Evolutionary conservation across 1,140 invertebrate species (phyloP), one percentile per base, ranked within the genome.

Genomic region (Nephila pilipes): DNA sequence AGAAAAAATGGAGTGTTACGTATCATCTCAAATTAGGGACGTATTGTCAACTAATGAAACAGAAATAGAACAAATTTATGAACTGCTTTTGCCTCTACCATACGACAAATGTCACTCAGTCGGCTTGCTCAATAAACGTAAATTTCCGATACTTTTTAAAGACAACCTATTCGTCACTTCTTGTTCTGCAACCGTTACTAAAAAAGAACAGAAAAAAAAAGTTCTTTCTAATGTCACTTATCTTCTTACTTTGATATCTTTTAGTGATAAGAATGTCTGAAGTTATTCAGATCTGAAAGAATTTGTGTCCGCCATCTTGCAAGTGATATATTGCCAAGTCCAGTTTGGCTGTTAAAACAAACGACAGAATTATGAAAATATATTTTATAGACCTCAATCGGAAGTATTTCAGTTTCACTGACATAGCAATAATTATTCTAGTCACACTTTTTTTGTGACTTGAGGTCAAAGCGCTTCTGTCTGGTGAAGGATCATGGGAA

Each of bases 301-400:
- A 75, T 75, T 75, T 36, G 69, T 32, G 25, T 29, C 32, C 0
- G 69, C 16, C 69, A 20, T 75, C 16, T 75, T 29, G 32, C 18
- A 60, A 75, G 69, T 75, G 69, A 75, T 36, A 75, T 75, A 75
- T 75, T 29, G 69, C 5, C 10, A 14, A 32, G 69, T 75, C 69
- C 32, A 32, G 5, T 18, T 32, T 36, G 69, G 29, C 32, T 25
- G 29, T 29, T 75, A 36, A 75, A 75, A 75, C 29, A 75, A 75
- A 75, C 69, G 69, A 75, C 32, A 18, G 32, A 75, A 75, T 75
- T 75, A 75, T 75, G 69, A 75, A 75, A 75, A 75, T 75, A 75
- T 75, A 75, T 75, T 75, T 75, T 75, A 75, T 36, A 18, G 25
- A 75, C 25, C 29, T 75, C 69, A 75, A 75, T 75, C 29, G 69